A percentile compares a stretch with the other conserved stretches of the same genome.
These are phyloP conservation scores for Neofelis nebulosa DNA, from an alignment of 2,113 vertebrate genomes.

Conservation along the genomic window DNA sequence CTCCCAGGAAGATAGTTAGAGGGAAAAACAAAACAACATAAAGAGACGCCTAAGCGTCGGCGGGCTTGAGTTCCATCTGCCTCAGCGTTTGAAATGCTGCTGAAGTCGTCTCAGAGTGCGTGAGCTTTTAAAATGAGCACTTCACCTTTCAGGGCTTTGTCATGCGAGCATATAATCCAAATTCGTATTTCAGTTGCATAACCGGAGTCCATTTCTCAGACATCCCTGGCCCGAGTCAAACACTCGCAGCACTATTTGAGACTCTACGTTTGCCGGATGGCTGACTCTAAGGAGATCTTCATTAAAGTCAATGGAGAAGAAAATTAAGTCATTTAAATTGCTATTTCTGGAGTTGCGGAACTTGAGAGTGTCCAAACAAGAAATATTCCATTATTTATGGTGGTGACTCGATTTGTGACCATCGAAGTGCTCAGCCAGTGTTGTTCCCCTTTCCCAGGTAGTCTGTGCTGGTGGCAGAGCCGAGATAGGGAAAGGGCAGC, in stretches of 20 bases:
- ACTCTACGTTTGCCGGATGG: constrained; percentile 44
- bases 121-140: constrained; percentile 24
- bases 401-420: constrained; percentile 35
- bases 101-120: neutral
- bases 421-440: constrained; percentile 35
- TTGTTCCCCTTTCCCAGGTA: neutral
- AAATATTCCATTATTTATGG: constrained; percentile 72
- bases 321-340: constrained; percentile 79
- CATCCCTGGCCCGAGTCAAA: constrained; percentile 32
- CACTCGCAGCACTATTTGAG: constrained; percentile 32
- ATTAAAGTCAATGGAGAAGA: constrained; percentile 80
- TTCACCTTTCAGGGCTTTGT: constrained; percentile 43
- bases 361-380: constrained; percentile 76
- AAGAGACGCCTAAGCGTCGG: neutral
- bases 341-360: constrained; percentile 70
- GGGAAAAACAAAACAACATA: neutral
- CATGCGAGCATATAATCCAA: constrained; percentile 55
- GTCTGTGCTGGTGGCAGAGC: neutral
- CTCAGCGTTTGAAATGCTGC: neutral
- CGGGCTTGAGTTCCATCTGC: neutral
- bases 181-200: constrained; percentile 67
- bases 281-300: constrained; percentile 63
- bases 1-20: neutral
- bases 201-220: constrained; percentile 55
- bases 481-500: neutral